A percentile compares a stretch with the other conserved stretches of the same genome.
Evolutionary conservation across 2,797 vertebrate genomes (phyloP).

Genomic region (Hozukius guyotensis): DNA sequence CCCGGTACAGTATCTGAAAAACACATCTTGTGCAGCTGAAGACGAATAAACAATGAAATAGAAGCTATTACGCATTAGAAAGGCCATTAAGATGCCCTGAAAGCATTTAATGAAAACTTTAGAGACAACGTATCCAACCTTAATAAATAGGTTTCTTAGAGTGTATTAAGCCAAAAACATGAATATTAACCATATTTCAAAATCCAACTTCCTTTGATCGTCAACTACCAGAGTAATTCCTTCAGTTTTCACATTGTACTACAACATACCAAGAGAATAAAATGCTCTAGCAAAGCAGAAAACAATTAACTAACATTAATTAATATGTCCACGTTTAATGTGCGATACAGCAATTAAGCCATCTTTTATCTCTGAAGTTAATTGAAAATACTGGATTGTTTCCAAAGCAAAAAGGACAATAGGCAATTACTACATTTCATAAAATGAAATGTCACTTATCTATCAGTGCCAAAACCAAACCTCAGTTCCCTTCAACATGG

Average conservation of each 20-base stretch:
- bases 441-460: constrained; percentile 13
- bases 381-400: not conserved
- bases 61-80: not conserved
- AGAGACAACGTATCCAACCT: not conserved
- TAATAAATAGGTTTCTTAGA: not conserved
- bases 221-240: not conserved
- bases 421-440: not conserved
- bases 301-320: not conserved
- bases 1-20: not conserved
- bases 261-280: not conserved
- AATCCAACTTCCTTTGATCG: not conserved
- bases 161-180: not conserved
- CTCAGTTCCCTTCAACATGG: not conserved
- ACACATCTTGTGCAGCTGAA: not conserved
- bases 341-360: not conserved
- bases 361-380: not conserved
- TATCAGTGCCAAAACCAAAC: not conserved
- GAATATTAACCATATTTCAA: not conserved
- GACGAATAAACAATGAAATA: not conserved
- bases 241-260: not conserved
- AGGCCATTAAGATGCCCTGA: not conserved
- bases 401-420: constrained; percentile 5
- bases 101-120: constrained; percentile 6
- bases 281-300: not conserved
- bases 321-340: not conserved